These are phyloP conservation scores for Pithys albifrons DNA, from an alignment of 2,113 vertebrate species.

Conservation along the genomic window DNA sequence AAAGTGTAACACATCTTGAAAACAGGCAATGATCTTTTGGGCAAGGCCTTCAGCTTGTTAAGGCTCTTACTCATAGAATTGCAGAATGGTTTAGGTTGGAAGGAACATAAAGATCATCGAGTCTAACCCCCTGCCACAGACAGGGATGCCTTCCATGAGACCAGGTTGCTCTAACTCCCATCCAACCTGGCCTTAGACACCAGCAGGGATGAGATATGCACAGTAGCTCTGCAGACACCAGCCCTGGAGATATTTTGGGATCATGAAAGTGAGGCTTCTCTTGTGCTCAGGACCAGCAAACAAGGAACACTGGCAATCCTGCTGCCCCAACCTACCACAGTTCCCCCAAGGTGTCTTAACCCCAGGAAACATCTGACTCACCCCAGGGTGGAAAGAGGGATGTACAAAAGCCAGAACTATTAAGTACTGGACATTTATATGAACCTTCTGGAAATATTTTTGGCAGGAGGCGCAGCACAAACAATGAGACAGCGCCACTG, in stretches of 20 bases:
- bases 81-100: background rate
- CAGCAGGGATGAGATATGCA: background rate
- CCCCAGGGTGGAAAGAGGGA: background rate
- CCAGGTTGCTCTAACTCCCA: background rate
- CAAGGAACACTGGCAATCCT: background rate
- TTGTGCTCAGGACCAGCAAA: fast-evolving
- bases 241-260: background rate
- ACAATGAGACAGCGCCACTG: slow-evolving; percentile 9
- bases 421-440: slow-evolving; percentile 11
- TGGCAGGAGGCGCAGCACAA: slow-evolving; percentile 23
- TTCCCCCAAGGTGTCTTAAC: background rate
- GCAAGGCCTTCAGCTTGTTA: background rate
- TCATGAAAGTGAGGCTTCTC: background rate
- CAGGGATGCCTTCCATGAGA: background rate
- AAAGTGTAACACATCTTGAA: background rate
- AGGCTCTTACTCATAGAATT: background rate
- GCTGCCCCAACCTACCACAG: background rate
- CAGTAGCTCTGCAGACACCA: background rate
- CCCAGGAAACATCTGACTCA: background rate
- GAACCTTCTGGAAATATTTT: slow-evolving; percentile 60
- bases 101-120: background rate
- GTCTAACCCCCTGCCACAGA: background rate
- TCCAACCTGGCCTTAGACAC: background rate
- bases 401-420: background rate
- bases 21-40: background rate